Conservation (phyloP, 2,797 vertebrate genomes). For the Alca torda region DNA sequence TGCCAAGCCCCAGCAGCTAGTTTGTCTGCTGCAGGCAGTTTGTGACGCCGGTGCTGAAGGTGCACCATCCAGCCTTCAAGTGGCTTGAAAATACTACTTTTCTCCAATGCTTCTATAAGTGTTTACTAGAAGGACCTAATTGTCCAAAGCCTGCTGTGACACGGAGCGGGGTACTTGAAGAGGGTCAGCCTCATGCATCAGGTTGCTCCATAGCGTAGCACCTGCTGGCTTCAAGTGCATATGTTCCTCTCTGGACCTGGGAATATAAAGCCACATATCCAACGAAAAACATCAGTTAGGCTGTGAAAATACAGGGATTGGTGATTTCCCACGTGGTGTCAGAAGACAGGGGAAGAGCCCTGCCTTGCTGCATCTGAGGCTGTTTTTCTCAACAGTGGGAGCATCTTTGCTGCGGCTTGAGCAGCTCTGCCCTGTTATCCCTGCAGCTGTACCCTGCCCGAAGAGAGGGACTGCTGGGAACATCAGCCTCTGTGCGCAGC, state of each 20-base stretch:
- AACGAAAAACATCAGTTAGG: not conserved
- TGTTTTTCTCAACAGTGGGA: not conserved
- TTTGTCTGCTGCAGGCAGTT: not conserved
- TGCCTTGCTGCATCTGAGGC: not conserved
- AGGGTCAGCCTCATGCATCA: not conserved
- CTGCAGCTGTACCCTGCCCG: not conserved
- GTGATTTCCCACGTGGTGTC: not conserved
- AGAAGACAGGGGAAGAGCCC: not conserved
- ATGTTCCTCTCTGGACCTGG: not conserved
- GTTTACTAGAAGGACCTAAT: not conserved
- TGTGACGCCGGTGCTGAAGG: not conserved
- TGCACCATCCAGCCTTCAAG: not conserved
- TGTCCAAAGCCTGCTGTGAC: not conserved
- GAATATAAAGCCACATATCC: not conserved
- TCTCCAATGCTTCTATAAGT: not conserved
- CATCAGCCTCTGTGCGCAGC: not conserved
- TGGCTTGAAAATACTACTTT: not conserved
- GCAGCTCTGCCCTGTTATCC: not conserved
- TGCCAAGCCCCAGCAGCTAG: not conserved
- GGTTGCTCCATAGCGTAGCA: fast-evolving
- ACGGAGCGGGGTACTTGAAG: fast-evolving
- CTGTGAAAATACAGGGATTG: not conserved
- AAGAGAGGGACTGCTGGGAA: not conserved
- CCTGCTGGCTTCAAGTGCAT: fast-evolving
- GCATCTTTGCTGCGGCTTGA: not conserved